phyloP scores from a whole-genome alignment of 2,888 invertebrate species.

The Cecidostiba fungosa region DNA sequence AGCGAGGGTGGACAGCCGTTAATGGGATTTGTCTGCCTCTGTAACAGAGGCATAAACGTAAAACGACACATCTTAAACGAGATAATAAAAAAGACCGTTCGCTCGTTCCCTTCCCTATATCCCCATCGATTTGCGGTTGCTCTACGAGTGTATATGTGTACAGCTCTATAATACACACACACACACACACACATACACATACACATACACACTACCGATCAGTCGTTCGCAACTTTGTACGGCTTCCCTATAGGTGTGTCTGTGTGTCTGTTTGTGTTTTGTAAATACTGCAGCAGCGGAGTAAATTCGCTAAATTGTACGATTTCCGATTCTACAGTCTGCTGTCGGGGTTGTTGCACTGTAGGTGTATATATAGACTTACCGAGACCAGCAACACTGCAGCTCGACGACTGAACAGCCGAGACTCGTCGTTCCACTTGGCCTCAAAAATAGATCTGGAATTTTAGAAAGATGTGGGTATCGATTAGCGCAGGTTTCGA shows the following conservation, averaged over 20 bases:
- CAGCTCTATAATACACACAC: background rate
- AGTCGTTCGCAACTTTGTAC: conserved; percentile 3
- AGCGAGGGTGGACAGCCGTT: conserved; percentile 55
- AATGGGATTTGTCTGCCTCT: conserved; percentile 55
- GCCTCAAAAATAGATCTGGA: conserved; percentile 82
- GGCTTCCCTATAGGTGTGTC: background rate
- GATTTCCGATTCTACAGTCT: background rate
- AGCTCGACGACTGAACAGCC: conserved; percentile 84
- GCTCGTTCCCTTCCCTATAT: background rate
- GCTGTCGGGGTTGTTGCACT: background rate
- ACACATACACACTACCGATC: background rate
- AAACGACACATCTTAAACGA: conserved; percentile 57
- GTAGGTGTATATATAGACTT: conserved; percentile 74
- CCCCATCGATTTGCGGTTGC: conserved; percentile 26
- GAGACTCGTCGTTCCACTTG: conserved; percentile 84
- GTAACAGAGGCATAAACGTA: conserved; percentile 55
- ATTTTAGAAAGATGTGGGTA: conserved; percentile 61
- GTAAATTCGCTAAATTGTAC: background rate
- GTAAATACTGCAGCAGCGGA: background rate
- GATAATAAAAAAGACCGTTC: conserved; percentile 35
- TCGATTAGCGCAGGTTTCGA: background rate
- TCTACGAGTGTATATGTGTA: background rate
- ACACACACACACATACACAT: too few species aligned
- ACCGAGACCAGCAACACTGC: conserved; percentile 84
- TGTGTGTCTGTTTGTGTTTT: background rate